These are phyloP conservation scores for Phyllotreta cruciferae DNA, from an alignment of 2,888 invertebrate species.

Conservation along the genomic window DNA sequence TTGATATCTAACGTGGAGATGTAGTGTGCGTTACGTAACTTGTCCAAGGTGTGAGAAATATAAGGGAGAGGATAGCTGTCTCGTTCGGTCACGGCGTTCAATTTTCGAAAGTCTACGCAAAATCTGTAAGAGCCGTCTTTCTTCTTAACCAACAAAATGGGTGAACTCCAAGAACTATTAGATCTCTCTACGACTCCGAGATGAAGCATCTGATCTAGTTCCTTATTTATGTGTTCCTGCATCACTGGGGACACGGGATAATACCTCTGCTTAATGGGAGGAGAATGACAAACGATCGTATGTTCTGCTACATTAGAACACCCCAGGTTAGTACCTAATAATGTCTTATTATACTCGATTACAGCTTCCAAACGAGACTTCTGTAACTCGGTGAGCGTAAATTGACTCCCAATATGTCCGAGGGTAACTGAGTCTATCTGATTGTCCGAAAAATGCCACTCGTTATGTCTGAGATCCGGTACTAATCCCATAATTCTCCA, in stretches of 20 bases:
- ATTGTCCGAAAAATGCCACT: constrained; percentile 22
- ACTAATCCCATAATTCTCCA: constrained; percentile 18
- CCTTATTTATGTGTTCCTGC: constrained; percentile 32
- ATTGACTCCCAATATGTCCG: too few species aligned
- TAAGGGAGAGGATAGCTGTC: constrained; percentile 29
- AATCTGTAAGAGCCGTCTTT: too few species aligned
- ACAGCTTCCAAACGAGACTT: too few species aligned
- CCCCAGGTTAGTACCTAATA: background rate
- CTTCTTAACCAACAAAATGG: constrained; percentile 9
- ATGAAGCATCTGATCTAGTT: constrained; percentile 42
- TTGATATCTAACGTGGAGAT: constrained; percentile 33
- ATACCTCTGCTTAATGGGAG: constrained; percentile 35
- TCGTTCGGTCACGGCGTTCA: constrained; percentile 39
- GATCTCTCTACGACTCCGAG: constrained; percentile 44
- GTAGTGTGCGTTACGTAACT: constrained; percentile 4
- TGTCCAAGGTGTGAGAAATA: constrained; percentile 25
- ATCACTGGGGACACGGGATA: constrained; percentile 36
- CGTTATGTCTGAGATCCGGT: constrained; percentile 19
- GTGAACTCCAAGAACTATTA: constrained; percentile 48
- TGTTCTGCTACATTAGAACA: background rate
- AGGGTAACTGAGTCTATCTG: background rate
- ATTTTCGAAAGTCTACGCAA: too few species aligned
- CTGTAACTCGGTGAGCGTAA: too few species aligned
- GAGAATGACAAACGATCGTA: background rate
- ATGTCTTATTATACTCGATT: too few species aligned